Evolutionary conservation across 1,140 invertebrate genomes (phyloP).

Genomic region (Pogonognathellus flavescens): DNA sequence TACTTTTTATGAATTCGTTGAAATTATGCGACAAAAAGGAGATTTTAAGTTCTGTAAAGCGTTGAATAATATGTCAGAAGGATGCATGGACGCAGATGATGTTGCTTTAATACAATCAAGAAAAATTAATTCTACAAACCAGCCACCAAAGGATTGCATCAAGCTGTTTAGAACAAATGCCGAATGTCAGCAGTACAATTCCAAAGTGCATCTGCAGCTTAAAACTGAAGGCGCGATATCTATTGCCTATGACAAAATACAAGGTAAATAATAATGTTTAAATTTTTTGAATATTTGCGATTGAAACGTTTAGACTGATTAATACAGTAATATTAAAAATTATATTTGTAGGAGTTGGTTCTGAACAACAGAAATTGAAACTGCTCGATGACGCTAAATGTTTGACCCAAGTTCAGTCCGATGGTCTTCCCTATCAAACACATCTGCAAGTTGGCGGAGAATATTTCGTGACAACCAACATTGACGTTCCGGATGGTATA

Average conservation of each 20-base stretch:
- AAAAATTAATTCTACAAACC: background rate
- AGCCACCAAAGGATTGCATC: background rate
- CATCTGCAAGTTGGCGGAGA: too few species aligned
- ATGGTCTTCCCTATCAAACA: too few species aligned
- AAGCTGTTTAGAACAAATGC: constrained; percentile 39
- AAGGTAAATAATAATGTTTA: too few species aligned
- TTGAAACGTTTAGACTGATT: too few species aligned
- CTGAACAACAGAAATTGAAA: too few species aligned
- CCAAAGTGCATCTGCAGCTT: background rate
- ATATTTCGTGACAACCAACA: too few species aligned
- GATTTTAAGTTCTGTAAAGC: constrained; percentile 33
- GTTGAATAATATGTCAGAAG: constrained; percentile 52
- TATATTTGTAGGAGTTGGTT: too few species aligned
- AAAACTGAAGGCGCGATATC: background rate
- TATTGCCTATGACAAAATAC: constrained; percentile 8
- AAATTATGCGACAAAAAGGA: constrained; percentile 58
- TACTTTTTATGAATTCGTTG: constrained; percentile 47
- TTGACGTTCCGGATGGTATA: too few species aligned
- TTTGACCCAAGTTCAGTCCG: too few species aligned
- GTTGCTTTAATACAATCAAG: constrained; percentile 15
- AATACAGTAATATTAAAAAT: too few species aligned
- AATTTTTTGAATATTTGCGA: too few species aligned
- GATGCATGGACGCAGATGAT: constrained; percentile 36
- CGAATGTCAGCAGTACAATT: constrained; percentile 23
- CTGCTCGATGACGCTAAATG: too few species aligned